Evolutionary conservation across 2,888 invertebrate species (phyloP).

Genomic region (Didymodactylos carnosus): DNA sequence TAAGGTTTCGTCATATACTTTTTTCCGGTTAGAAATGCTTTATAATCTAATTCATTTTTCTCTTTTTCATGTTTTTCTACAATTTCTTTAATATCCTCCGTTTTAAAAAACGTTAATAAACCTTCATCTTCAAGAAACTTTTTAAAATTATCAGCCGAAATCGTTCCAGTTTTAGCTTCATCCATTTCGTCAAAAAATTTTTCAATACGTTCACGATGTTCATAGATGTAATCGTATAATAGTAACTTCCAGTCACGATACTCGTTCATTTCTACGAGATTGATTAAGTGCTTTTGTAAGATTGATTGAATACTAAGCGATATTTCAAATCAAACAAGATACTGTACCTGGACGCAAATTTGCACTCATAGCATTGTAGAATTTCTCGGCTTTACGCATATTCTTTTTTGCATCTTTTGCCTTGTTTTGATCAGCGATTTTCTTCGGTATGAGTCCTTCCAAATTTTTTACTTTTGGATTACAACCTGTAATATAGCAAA

Average conservation of each 20-base stretch:
- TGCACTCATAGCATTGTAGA: slow-evolving; percentile 23
- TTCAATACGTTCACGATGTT: slow-evolving; percentile 17
- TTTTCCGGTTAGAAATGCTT: slow-evolving; percentile 30
- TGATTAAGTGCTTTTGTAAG: neutral
- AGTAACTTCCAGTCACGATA: slow-evolving; percentile 6
- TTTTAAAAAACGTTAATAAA: slow-evolving; percentile 17
- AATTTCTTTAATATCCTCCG: slow-evolving; percentile 25
- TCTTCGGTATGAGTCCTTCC: slow-evolving; percentile 27
- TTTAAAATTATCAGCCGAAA: slow-evolving; percentile 24
- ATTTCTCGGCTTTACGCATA: slow-evolving; percentile 31
- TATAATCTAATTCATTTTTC: slow-evolving; percentile 27
- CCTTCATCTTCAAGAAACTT: slow-evolving; percentile 20
- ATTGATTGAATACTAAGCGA: no score
- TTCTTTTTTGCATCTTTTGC: slow-evolving; percentile 32
- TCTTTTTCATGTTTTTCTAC: slow-evolving; percentile 23
- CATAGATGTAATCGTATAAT: slow-evolving; percentile 13
- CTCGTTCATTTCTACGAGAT: neutral
- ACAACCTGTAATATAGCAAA: slow-evolving; percentile 27
- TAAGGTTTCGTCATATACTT: slow-evolving; percentile 33
- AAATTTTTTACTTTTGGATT: slow-evolving; percentile 35
- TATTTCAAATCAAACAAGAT: neutral
- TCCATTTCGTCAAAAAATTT: slow-evolving; percentile 27
- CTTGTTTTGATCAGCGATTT: slow-evolving; percentile 30
- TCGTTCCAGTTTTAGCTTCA: slow-evolving; percentile 20
- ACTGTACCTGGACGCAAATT: neutral